Base-by-base conservation (phyloP, 2,113 vertebrate species). In the Bufo gargarizans region DNA sequence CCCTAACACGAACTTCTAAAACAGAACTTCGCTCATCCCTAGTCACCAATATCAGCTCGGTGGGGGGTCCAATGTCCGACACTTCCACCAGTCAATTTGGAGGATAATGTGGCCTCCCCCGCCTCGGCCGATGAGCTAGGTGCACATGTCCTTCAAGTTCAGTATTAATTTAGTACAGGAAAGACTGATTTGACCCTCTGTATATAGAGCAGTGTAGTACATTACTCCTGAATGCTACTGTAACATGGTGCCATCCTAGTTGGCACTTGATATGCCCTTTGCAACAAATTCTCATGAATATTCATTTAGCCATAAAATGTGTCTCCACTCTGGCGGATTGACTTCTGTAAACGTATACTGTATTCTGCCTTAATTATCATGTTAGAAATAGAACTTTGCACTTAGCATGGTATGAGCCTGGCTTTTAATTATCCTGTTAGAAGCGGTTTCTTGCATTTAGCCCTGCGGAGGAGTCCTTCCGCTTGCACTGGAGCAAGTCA, bases 311-410 rank as follows among this genome's bases (percentile, higher is more conserved):
- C 16, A 17, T 5, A 74, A 33, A 74, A 17, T 16, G 45, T 47
- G 16, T 9, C 71, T 74, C 43, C 71, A 17, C 45, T 74, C 45
- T 49, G 3, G 71, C 7, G 43, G 71, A 16, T 8, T 74, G 71
- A 47, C 45, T 49, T 16, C 7, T 45, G 33, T 14, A 72, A 72
- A 45, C 43, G 47, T 74, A 47, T 19, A 74, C 71, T 49, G 71
- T 74, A 8, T 14, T 74, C 6, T 47, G 43, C 71, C 49, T 17
- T 49, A 74, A 74, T 74, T 47, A 74, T 49, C 71, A 74, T 74
- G 71, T 74, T 47, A 74, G 71, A 49, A 74, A 49, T 17, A 6
- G 14, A 74, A 74, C 71, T 74, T 74, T 74, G 71, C 71, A 74
- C 71, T 74, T 74, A 74, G 14, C 45, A 1, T 17, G 45, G 45